These are phyloP conservation scores for Zoanthus solanderi DNA, from an alignment of 92 coral and sea anemone genomes.

Conservation along the genomic window DNA sequence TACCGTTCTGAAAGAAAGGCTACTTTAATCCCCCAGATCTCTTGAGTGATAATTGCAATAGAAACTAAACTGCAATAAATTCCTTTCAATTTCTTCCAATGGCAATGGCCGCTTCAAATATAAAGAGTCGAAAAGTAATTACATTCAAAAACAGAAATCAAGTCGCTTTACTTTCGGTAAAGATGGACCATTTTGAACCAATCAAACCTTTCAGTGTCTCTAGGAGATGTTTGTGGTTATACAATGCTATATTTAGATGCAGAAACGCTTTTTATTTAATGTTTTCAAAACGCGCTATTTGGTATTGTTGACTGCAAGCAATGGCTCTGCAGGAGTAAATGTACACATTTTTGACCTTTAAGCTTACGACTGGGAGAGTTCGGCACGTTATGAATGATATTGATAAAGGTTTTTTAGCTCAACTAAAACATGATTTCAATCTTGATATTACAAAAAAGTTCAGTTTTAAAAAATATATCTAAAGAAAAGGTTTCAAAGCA, in stretches of 20 bases:
- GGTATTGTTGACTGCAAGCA: no score
- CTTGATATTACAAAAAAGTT: no score
- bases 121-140: background rate
- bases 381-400: no score
- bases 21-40: background rate
- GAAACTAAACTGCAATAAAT: background rate
- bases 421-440: no score
- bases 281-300: no score
- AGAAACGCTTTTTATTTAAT: no score
- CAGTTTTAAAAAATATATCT: no score
- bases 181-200: background rate
- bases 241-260: background rate
- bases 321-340: no score
- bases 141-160: background rate
- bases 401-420: no score
- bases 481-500: no score
- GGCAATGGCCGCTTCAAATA: background rate
- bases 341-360: no score
- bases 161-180: background rate
- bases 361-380: no score
- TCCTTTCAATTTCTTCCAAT: background rate
- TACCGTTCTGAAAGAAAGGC: conserved; percentile 8
- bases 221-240: background rate
- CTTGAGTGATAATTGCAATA: background rate
- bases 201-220: background rate